Evolutionary conservation across 2,888 invertebrate genomes (phyloP), one percentile per base, ranked within the genome.

Genomic region (Drosophila merina): DNA sequence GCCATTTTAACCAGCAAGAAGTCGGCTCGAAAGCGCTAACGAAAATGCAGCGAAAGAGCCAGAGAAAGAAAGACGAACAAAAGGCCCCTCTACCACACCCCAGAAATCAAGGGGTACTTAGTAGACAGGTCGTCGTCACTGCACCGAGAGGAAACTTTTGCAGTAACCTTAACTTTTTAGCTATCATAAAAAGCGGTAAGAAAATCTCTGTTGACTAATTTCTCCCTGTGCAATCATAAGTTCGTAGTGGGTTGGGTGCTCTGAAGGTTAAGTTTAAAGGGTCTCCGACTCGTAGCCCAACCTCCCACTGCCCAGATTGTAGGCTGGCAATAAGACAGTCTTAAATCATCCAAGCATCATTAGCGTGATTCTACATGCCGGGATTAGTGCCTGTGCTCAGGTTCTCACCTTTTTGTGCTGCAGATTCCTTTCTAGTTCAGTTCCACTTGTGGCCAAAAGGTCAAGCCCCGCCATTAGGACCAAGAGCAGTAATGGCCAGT

Each of bases 1-100:
- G 87, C 74, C 88, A 83, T 89, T 88, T 89, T 89, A 90, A 89
- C 89, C 89, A 79, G 78, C 89, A 76, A 87, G 85, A 74, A 80
- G 72, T 70, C 52, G 69, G 62, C 72, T 60, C 76, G 79, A 88
- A 82, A 83, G 79, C 76, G 75, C 59, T 73, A 66, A 72, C 45
- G 74, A 69, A 60, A 67, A 72, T 81, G 80, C 80, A 81, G 71
- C 72, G 57, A 67, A 75, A 74, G 66, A 66, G 60, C 44, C 58
- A 56, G 62, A 44, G 47, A 72, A 62, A 69, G 45, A 55, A 42
- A 73, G 40, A 44, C 57, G 68, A 77, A 76, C 69, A 78, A 77
- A 74, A 79, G 76, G 72, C 55, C 33, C 64, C 54, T 45, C 30
- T 49, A 73, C 72, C 84, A 76, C 80, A 78, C 76, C 75, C 75